Evolutionary conservation across 2,888 invertebrate species (phyloP), one percentile per base, ranked within the genome.

Genomic region (Drosophila suboccidentalis): DNA sequence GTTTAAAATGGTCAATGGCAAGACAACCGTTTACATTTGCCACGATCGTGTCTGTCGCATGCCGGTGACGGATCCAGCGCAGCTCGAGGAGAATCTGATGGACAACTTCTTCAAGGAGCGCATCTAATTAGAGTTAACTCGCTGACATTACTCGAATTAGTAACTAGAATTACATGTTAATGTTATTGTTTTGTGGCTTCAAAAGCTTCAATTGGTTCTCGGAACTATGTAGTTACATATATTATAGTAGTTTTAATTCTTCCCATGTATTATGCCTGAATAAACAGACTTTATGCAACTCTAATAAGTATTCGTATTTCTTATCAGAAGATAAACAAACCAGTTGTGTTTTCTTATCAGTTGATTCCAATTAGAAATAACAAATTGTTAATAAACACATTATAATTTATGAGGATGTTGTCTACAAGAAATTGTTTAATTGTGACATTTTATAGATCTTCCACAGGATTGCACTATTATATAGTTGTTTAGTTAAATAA

Each of bases 11-110:
- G 73, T 93, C 17, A 89, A 91, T 53, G 91, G 90, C 10, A 89
- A 91, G 60, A 89, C 93, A 3, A 92, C 93, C 0, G 93, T 92
- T 13, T 93, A 93, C 55, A 90, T 93, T 59, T 93, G 93, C 51
- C 93, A 93, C 38, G 91, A 93, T 71, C 91, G 91, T 32, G 91
- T 91, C 8, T 93, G 93, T 59, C 91, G 90, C 26, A 89, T 93
- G 84, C 93, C 93, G 3, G 89, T 93, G 0, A 93, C 92, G 1
- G 91, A 92, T 77, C 91, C 92, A 0, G 77, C 73, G 3, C 79
- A 87, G 55, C 80, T 92, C 15, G 92, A 92, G 57, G 90, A 92
- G 44, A 91, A 89, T 73, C 80, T 92, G 6, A 91, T 83, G 67
- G 83, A 89, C 15, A 91, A 91, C 65, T 92, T 92, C 70, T 86